Percentiles rank a stretch among this genome's conserved stretches.
Conservation (phyloP, 1,140 invertebrate species). For the Drosophila ironensis region DNA sequence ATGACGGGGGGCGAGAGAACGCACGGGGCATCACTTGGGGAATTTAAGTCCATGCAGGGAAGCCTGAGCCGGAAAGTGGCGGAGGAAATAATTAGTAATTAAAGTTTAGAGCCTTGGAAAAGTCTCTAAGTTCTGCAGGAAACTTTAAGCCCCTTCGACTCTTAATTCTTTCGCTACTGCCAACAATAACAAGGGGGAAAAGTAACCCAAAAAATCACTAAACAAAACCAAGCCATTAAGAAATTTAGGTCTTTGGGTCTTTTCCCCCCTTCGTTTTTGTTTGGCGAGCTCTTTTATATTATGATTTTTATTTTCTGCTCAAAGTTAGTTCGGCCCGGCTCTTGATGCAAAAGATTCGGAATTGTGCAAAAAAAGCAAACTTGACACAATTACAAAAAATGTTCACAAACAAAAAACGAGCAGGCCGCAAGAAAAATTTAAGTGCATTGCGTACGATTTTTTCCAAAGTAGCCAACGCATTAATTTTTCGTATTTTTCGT, state of each 20-base stretch:
- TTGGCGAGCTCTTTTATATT: conserved; percentile 7
- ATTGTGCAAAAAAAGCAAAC: conserved; percentile 62
- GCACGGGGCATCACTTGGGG: conserved; percentile 6
- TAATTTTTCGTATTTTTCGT: conserved; percentile 51
- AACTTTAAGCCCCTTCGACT: conserved; percentile 18
- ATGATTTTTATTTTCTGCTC: conserved; percentile 2
- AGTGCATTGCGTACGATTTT: conserved; percentile 72
- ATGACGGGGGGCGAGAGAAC: neutral
- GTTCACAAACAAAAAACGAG: conserved; percentile 41
- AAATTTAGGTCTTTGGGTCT: conserved; percentile 46
- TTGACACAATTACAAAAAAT: conserved; percentile 73
- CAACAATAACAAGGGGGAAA: conserved; percentile 30
- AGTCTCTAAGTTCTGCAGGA: conserved; percentile 5
- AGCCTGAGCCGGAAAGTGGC: conserved; percentile 6
- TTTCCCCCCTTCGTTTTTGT: conserved; percentile 10
- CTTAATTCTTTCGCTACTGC: conserved; percentile 49
- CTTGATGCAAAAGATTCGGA: conserved; percentile 3
- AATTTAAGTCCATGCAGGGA: conserved; percentile 11
- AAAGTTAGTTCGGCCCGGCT: neutral
- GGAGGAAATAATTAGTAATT: conserved; percentile 15
- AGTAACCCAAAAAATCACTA: conserved; percentile 1
- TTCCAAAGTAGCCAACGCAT: conserved; percentile 69
- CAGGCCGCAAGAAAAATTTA: conserved; percentile 24
- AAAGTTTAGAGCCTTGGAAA: conserved; percentile 23
- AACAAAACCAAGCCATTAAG: conserved; percentile 32